These are phyloP conservation scores for Coracopsis vasa DNA, from an alignment of 2,113 vertebrate species.

Conservation along the genomic window DNA sequence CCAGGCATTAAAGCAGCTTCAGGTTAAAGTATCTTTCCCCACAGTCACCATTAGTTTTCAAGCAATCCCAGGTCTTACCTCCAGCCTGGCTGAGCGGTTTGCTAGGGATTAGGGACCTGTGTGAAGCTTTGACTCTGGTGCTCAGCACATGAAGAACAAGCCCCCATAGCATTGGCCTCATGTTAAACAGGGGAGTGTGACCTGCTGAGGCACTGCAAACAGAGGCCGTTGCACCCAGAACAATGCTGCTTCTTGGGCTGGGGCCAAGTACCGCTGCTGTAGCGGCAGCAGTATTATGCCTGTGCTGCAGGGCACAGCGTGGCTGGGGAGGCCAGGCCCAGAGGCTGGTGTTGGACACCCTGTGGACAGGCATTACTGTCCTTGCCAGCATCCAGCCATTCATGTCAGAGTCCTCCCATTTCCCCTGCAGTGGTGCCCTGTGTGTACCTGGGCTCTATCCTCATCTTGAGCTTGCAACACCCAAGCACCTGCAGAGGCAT, in stretches of 20 bases:
- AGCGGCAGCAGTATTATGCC: background rate
- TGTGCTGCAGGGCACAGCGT: background rate
- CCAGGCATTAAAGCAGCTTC: background rate
- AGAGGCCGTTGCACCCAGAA: background rate
- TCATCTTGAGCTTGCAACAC: background rate
- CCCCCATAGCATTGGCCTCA: background rate
- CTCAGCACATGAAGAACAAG: background rate
- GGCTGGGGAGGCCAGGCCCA: background rate
- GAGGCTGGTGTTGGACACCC: background rate
- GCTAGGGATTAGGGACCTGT: background rate
- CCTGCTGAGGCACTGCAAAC: background rate
- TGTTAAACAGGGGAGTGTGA: background rate
- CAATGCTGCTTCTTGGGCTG: background rate
- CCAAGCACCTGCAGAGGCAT: background rate
- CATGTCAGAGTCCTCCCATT: background rate
- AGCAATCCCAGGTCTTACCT: background rate
- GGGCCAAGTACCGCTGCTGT: background rate
- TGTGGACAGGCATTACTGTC: background rate
- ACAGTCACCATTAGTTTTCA: background rate
- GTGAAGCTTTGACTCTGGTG: background rate
- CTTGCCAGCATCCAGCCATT: background rate
- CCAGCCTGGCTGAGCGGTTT: background rate
- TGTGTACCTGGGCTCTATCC: accelerated
- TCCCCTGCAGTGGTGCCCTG: background rate
- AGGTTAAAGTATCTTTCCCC: background rate